Conservation (phyloP, 2,888 invertebrate genomes). For the Laothoe populi region DNA sequence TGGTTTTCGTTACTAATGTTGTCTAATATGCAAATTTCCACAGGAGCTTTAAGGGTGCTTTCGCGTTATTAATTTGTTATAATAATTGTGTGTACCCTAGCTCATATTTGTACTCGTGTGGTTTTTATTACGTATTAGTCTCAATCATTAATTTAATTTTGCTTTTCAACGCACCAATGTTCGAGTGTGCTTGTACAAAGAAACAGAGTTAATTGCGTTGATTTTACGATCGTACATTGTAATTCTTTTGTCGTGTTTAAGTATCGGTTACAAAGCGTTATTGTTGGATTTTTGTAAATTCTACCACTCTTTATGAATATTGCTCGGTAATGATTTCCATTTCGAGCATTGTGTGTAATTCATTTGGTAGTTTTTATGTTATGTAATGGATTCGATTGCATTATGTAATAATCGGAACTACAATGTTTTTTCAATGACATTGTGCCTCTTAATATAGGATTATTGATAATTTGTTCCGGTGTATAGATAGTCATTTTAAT, state of each 20-base stretch:
- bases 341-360: not conserved
- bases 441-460: not conserved
- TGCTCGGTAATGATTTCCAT: constrained; percentile 7
- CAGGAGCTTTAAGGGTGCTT: constrained; percentile 83
- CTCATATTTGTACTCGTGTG: constrained; percentile 81
- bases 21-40: constrained; percentile 83
- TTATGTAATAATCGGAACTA: not conserved
- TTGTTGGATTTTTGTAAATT: constrained; percentile 45
- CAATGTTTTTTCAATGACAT: not conserved
- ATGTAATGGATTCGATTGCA: constrained; percentile 2
- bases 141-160: constrained; percentile 84
- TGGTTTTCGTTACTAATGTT: constrained; percentile 23
- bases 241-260: constrained; percentile 53
- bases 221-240: constrained; percentile 64
- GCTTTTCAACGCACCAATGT: constrained; percentile 76
- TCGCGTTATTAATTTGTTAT: constrained; percentile 83
- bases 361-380: constrained; percentile 1
- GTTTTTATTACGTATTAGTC: constrained; percentile 84
- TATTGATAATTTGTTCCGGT: not conserved
- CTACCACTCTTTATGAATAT: constrained; percentile 17
- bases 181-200: constrained; percentile 66
- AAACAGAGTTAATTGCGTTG: constrained; percentile 64
- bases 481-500: not conserved
- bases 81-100: constrained; percentile 71
- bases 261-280: constrained; percentile 71